These are phyloP conservation scores for Tipula lateralis DNA, from an alignment of 2,888 invertebrate species.

Conservation along the genomic window DNA sequence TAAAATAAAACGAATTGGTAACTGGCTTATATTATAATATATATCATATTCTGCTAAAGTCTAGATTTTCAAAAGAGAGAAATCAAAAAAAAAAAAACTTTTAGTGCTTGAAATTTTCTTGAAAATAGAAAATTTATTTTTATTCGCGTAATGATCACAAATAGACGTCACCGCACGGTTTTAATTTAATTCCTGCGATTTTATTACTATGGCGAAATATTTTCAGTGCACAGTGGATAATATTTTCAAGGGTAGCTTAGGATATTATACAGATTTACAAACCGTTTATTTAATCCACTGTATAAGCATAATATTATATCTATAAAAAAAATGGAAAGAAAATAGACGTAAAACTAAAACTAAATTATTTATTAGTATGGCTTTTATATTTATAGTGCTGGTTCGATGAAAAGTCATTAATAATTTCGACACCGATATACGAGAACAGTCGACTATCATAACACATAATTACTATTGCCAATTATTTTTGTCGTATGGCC, in stretches of 20 bases:
- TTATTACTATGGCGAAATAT: neutral
- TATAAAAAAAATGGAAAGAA: neutral
- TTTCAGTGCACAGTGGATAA: neutral
- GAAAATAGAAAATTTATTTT: conserved; percentile 19
- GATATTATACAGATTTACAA: neutral
- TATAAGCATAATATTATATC: neutral
- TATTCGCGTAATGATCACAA: neutral
- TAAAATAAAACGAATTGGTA: neutral
- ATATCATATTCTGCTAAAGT: neutral
- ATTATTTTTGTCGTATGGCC: no score
- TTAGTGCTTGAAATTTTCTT: neutral
- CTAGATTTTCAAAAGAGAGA: neutral
- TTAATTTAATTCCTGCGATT: neutral
- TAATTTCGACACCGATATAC: neutral
- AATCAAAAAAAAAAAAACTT: neutral
- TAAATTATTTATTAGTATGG: neutral
- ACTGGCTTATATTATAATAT: neutral
- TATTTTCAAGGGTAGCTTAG: neutral
- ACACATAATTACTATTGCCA: neutral
- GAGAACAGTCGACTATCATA: neutral
- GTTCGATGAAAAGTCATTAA: neutral
- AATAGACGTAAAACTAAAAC: neutral
- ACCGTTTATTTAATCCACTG: neutral
- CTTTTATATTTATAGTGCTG: neutral
- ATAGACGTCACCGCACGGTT: neutral